phyloP scores from a whole-genome alignment of 2,113 vertebrate species.

The Poeciliopsis turrubarensis region DNA sequence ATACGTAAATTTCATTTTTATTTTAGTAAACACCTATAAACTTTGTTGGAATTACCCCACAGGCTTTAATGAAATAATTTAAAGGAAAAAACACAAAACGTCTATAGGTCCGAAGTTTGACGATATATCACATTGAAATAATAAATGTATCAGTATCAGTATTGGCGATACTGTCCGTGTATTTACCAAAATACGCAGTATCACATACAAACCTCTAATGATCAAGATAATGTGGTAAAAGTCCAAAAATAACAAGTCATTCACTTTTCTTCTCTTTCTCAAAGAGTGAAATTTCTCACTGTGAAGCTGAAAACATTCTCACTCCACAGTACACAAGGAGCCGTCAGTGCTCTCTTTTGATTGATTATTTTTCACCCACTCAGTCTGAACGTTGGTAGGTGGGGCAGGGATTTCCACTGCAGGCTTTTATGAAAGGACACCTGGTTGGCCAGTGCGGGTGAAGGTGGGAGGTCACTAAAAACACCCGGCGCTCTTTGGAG shows the following conservation, averaged over 20 bases:
- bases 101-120: no score
- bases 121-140: no score
- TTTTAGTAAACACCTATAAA: no score
- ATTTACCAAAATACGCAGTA: no score
- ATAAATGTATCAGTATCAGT: no score
- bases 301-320: neutral
- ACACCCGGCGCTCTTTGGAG: neutral
- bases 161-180: no score
- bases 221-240: neutral
- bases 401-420: neutral
- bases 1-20: no score
- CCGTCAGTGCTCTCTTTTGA: neutral
- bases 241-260: constrained; percentile 5
- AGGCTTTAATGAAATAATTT: no score
- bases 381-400: neutral
- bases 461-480: neutral
- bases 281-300: neutral
- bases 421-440: constrained; percentile 33
- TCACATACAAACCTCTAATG: no score
- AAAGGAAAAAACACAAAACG: no score
- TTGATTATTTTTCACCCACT: neutral
- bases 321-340: neutral
- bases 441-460: constrained; percentile 5
- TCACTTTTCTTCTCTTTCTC: neutral
- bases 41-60: no score